Base-by-base conservation (phyloP, 2,113 vertebrate species). In the Australoheros scitulus region DNA sequence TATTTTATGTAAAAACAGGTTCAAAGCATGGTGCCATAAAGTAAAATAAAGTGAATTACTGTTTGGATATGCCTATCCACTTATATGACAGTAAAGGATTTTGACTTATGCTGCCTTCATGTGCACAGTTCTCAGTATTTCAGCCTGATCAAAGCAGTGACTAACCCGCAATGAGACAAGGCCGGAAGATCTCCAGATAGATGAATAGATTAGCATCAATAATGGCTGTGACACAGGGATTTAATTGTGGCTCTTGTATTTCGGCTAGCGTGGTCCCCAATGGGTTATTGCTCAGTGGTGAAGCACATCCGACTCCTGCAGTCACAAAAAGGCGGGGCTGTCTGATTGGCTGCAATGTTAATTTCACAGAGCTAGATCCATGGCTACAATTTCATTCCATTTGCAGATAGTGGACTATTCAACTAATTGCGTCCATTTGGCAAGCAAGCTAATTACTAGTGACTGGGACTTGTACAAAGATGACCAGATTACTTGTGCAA, bases 161-260 rank as follows among this genome's bases (percentile, higher is more conserved):
- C 87, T 83, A 88, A 76, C 77, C 84, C 78, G 78, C 81, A 41
- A 60, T 17, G 18, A 88, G 64, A 89, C 82, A 63, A 87, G 85
- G 88, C 89, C 57, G 24, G 87, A 77, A 92, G 87, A 92, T 87
- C 85, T 88, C 89, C 85, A 83, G 83, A 89, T 83, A 90, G 88
- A 91, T 80, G 84, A 92, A 90, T 89, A 92, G 75, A 92, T 92
- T 90, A 89, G 81, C 89, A 92, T 92, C 88, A 90, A 86, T 92
- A 93, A 91, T 91, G 85, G 47, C 63, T 85, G 84, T 74, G 88
- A 91, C 82, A 92, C 79, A 83, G 82, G 61, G 86, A 91, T 88
- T 93, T 93, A 90, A 93, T 89, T 90, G 86, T 89, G 90, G 76
- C 18, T 85, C 89, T 90, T 92, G 89, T 89, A 89, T 88, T 88